Evolutionary conservation across 1,140 invertebrate species (phyloP).

Genomic region (Ladona fulva): DNA sequence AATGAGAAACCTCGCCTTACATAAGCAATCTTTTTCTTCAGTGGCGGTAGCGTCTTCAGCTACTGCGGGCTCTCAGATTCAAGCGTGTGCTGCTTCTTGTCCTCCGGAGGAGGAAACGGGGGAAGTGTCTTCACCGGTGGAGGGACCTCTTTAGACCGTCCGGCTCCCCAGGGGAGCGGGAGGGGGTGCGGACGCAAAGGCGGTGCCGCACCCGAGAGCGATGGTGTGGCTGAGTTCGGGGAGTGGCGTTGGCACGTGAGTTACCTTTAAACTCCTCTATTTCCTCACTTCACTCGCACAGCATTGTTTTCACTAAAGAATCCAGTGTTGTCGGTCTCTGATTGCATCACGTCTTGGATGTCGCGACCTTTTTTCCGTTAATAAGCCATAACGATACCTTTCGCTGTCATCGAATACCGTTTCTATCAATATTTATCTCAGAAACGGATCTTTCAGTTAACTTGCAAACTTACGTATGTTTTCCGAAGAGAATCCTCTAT

Average conservation of each 20-base stretch:
- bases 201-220: slow-evolving; percentile 29
- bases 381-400: neutral
- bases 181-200: slow-evolving; percentile 30
- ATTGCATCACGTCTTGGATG: neutral
- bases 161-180: slow-evolving; percentile 19
- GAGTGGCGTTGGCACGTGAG: slow-evolving; percentile 45
- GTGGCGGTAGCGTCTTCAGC: slow-evolving; percentile 34
- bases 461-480: too few relatives aligned
- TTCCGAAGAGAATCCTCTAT: too few relatives aligned
- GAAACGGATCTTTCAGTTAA: too few relatives aligned
- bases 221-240: slow-evolving; percentile 34
- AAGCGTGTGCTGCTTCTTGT: slow-evolving; percentile 38
- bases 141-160: neutral
- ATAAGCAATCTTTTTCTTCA: slow-evolving; percentile 21
- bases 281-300: neutral
- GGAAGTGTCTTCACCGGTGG: slow-evolving; percentile 19
- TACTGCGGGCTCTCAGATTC: slow-evolving; percentile 38
- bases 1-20: too few relatives aligned
- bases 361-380: neutral
- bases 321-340: neutral
- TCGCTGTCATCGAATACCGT: neutral
- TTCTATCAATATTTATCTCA: neutral
- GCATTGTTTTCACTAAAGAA: slow-evolving; percentile 13
- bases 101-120: slow-evolving; percentile 27
- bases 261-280: slow-evolving; percentile 15